Evolutionary conservation across 1,140 invertebrate genomes (phyloP).

Genomic region (Acromyrmex heyeri): DNA sequence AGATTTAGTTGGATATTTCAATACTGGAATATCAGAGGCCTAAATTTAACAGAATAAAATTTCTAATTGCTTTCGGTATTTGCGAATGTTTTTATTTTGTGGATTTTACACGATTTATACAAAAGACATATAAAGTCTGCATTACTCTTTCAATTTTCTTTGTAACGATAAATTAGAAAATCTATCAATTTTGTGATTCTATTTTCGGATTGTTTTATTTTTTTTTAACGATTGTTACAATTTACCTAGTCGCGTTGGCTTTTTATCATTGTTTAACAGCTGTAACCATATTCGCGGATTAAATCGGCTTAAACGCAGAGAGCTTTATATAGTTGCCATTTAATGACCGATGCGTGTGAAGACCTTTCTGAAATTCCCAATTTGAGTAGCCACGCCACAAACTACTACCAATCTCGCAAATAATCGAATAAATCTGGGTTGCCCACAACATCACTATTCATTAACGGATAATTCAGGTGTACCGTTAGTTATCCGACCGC

Average conservation of each 20-base stretch:
- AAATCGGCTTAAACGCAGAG: conserved; percentile 19
- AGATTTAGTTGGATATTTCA: conserved; percentile 1
- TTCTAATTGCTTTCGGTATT: conserved; percentile 15
- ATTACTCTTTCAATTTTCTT: neutral
- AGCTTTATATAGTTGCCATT: conserved; percentile 26
- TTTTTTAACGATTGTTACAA: neutral
- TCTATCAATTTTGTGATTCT: conserved; percentile 7
- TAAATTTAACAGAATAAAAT: conserved; percentile 1
- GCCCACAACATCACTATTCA: conserved; percentile 80
- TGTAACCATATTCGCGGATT: neutral
- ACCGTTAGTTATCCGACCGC: conserved; percentile 67
- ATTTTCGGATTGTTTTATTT: neutral
- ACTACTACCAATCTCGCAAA: conserved; percentile 78
- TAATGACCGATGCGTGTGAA: conserved; percentile 33
- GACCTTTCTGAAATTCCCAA: conserved; percentile 45
- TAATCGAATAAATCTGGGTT: conserved; percentile 82
- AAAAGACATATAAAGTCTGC: neutral
- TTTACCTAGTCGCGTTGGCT: neutral
- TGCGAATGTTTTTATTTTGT: conserved; percentile 3
- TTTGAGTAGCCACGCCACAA: conserved; percentile 30
- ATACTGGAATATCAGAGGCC: neutral
- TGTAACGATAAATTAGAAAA: neutral
- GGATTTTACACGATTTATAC: neutral
- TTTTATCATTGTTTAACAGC: conserved; percentile 4
- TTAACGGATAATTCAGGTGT: conserved; percentile 80